These are phyloP conservation scores for Brienomyrus brachyistius DNA, from an alignment of 2,113 vertebrate genomes.

Conservation along the genomic window DNA sequence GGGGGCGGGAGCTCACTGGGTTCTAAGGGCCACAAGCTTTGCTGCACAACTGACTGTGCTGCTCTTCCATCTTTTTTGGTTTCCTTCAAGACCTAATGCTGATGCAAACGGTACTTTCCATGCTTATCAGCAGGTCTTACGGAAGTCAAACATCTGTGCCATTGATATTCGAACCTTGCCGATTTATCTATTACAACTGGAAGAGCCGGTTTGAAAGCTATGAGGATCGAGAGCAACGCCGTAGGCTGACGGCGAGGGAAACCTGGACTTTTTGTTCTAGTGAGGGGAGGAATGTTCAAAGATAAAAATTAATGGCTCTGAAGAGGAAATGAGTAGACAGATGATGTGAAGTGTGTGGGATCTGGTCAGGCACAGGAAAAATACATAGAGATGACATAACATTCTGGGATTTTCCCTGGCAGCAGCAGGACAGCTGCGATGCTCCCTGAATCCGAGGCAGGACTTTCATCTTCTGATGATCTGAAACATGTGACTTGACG, in stretches of 20 bases:
- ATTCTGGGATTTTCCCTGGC: not conserved
- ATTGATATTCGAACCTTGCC: not conserved
- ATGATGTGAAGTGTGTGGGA: not conserved
- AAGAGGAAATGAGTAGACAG: not conserved
- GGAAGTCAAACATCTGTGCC: not conserved
- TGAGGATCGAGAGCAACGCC: not conserved
- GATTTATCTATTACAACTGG: not conserved
- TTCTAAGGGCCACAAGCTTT: not conserved
- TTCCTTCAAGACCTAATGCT: not conserved
- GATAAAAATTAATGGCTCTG: not conserved
- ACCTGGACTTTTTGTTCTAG: not conserved
- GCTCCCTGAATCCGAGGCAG: not conserved
- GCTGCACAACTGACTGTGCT: no score
- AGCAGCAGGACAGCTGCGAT: not conserved
- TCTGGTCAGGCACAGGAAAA: not conserved
- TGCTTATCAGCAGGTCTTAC: not conserved
- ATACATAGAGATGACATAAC: not conserved
- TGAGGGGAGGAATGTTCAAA: not conserved
- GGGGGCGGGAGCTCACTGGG: not conserved
- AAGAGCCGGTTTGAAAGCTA: not conserved
- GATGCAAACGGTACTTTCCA: not conserved
- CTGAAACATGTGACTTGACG: not conserved
- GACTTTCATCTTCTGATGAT: not conserved
- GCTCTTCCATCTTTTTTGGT: no score
- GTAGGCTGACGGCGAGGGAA: not conserved